Conservation (phyloP, 2,888 invertebrate species). For the Schizotus pectinicornis region DNA sequence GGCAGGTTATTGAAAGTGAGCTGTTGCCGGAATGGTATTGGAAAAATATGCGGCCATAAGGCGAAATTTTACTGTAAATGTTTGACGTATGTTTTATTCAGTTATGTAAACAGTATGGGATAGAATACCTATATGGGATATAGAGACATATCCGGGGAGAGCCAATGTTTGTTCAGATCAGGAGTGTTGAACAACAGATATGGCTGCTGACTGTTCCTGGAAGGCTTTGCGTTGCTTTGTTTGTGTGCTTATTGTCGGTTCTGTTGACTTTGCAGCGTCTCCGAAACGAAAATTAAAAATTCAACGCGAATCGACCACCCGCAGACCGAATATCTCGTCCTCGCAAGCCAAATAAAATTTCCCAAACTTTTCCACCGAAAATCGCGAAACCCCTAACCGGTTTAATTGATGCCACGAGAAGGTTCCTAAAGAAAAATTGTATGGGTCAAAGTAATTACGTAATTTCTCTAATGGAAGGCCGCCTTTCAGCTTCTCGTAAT, state of each 20-base stretch:
- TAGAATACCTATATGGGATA: constrained; percentile 26
- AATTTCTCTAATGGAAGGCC: too few species aligned
- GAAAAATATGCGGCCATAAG: constrained; percentile 12
- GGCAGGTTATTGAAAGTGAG: constrained; percentile 22
- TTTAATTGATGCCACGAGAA: too few species aligned
- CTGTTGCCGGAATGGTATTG: constrained; percentile 8
- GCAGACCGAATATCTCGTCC: too few species aligned
- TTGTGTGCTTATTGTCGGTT: background rate
- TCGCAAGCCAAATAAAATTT: background rate
- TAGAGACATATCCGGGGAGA: constrained; percentile 25
- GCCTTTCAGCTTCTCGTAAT: too few species aligned
- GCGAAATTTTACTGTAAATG: constrained; percentile 22
- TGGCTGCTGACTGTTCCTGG: constrained; percentile 2
- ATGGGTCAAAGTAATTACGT: too few species aligned
- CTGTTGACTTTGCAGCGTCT: background rate
- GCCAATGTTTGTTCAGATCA: constrained; percentile 32
- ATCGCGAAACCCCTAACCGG: too few species aligned
- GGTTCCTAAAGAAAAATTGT: too few species aligned
- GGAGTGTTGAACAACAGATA: constrained; percentile 19
- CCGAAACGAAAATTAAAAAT: too few species aligned
- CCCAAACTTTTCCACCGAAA: background rate
- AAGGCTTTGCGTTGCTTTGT: constrained; percentile 3
- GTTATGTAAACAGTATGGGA: constrained; percentile 31
- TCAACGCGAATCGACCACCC: too few species aligned
- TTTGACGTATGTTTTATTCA: constrained; percentile 37